Conservation (phyloP, 2,113 vertebrate genomes). For the Crotophaga sulcirostris region DNA sequence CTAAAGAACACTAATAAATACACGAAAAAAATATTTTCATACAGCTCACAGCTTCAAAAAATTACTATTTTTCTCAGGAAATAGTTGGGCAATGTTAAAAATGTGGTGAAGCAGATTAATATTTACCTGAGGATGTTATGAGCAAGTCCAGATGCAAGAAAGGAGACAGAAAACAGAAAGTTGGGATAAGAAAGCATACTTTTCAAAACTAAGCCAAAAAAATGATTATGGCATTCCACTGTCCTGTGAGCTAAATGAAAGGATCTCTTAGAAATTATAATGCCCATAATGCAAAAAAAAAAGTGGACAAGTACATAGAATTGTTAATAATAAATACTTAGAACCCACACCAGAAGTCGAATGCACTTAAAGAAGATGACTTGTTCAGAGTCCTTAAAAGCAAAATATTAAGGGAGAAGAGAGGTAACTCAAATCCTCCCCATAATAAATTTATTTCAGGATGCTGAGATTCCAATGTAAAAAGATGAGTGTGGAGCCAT, state of each 20-base stretch:
- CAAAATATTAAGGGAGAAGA: background rate
- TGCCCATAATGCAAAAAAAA: background rate
- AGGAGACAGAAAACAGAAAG: background rate
- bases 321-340: background rate
- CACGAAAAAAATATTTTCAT: background rate
- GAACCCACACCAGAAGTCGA: background rate
- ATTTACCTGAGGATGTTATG: background rate
- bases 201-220: background rate
- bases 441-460: background rate
- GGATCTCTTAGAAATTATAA: background rate
- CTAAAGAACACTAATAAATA: no score
- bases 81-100: background rate
- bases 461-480: background rate
- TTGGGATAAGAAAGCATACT: background rate
- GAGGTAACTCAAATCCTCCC: background rate
- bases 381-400: background rate
- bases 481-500: background rate
- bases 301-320: background rate
- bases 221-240: background rate
- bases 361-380: background rate
- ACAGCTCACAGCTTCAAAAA: background rate
- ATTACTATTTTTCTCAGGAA: background rate
- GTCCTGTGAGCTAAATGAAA: background rate
- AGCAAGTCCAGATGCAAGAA: background rate
- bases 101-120: background rate